phyloP scores from a whole-genome alignment of 1,140 invertebrate genomes.

The Achroia grisella region DNA sequence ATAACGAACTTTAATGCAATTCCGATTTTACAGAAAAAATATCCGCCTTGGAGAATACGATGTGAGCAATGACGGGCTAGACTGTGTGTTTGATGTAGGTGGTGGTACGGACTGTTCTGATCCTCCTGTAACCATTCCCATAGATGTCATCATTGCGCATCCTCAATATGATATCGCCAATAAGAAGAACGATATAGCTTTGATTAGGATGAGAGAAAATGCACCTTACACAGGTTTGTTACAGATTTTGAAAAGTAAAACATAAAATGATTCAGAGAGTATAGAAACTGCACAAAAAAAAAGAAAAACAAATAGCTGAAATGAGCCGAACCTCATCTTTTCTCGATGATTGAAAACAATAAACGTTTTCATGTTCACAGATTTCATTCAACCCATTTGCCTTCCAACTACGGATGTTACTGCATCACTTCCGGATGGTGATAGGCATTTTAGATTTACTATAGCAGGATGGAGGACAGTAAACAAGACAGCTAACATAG shows the following conservation, averaged over 20 bases:
- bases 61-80: constrained; percentile 35
- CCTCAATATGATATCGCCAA: constrained; percentile 36
- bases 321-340: too few relatives aligned
- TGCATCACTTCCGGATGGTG: neutral
- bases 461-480: constrained; percentile 37
- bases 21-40: constrained; percentile 11
- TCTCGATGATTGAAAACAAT: too few relatives aligned
- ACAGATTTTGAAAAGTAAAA: neutral
- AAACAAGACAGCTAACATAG: neutral
- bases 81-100: constrained; percentile 33
- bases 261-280: neutral
- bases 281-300: neutral
- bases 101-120: constrained; percentile 43
- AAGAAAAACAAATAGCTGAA: too few relatives aligned
- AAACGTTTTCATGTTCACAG: constrained; percentile 19
- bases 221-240: constrained; percentile 48
- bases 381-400: constrained; percentile 47
- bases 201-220: constrained; percentile 41
- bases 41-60: constrained; percentile 72
- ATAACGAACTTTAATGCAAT: neutral
- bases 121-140: constrained; percentile 31
- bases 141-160: constrained; percentile 54
- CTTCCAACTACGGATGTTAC: constrained; percentile 32
- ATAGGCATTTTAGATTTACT: constrained; percentile 2
- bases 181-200: constrained; percentile 58